These are phyloP conservation scores for Dreissena polymorpha DNA, from an alignment of 1,140 invertebrate species.

Conservation along the genomic window DNA sequence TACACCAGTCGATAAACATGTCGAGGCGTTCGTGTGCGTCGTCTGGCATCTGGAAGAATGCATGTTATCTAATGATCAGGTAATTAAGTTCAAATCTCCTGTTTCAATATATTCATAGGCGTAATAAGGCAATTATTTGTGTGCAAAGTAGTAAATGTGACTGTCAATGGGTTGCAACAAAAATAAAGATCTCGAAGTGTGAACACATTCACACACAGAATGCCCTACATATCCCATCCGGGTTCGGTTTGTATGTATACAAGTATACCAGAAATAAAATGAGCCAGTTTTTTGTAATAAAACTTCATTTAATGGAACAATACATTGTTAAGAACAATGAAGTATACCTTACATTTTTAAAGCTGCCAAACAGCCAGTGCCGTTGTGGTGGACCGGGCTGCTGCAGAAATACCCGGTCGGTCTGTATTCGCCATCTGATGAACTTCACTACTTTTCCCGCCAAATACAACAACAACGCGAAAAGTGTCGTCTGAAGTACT, in stretches of 20 bases:
- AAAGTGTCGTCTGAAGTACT: slow-evolving; percentile 27
- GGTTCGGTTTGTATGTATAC: too few relatives aligned
- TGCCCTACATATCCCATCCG: background rate
- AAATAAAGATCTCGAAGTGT: background rate
- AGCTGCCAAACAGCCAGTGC: slow-evolving; percentile 36
- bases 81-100: background rate
- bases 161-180: background rate
- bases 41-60: slow-evolving; percentile 13
- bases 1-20: slow-evolving; percentile 38
- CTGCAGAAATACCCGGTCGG: slow-evolving; percentile 17
- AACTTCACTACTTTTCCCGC: slow-evolving; percentile 9
- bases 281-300: too few relatives aligned
- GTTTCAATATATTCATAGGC: background rate
- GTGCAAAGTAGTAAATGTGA: background rate
- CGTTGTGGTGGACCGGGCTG: slow-evolving; percentile 28
- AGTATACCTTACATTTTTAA: background rate
- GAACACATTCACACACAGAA: background rate
- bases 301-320: too few relatives aligned
- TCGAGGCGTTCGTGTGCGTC: background rate
- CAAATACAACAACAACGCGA: slow-evolving; percentile 8
- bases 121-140: background rate
- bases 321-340: too few relatives aligned
- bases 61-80: background rate
- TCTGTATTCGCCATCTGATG: slow-evolving; percentile 9
- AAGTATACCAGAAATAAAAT: too few relatives aligned